Percentiles rank a stretch among this genome's conserved stretches.
Conservation (phyloP, 2,888 invertebrate genomes). For the Ashinkailepas kermadecensis region DNA sequence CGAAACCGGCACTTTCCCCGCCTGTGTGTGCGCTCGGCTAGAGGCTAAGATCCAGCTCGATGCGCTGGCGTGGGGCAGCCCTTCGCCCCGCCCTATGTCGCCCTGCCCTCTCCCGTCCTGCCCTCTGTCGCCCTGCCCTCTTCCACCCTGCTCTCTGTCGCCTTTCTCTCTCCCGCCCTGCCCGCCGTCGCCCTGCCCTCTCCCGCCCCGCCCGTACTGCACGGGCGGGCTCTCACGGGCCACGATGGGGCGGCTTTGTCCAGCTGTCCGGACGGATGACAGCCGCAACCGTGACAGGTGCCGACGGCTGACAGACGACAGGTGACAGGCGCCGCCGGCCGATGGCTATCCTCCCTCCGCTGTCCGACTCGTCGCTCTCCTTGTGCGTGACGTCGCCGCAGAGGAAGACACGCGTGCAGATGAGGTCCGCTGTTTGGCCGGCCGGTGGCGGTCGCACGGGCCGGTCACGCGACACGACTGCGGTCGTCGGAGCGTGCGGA, state of each 20-base stretch:
- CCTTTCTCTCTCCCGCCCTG: too few species aligned
- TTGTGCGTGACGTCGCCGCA: neutral
- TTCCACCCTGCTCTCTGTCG: neutral
- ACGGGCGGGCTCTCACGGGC: neutral
- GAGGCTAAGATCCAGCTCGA: too few species aligned
- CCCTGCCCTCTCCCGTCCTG: too few species aligned
- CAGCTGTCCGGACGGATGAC: neutral
- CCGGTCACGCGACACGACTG: too few species aligned
- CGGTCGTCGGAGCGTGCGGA: too few species aligned
- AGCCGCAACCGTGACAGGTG: too few species aligned
- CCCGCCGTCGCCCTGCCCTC: neutral
- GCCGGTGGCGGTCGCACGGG: too few species aligned
- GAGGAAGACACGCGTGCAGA: conserved; percentile 6
- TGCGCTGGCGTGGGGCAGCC: too few species aligned
- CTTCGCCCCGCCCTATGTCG: too few species aligned
- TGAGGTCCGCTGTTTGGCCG: neutral
- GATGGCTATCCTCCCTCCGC: neutral
- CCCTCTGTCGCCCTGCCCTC: neutral
- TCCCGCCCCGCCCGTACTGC: neutral
- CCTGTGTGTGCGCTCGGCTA: too few species aligned
- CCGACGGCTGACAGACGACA: too few species aligned
- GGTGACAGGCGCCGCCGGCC: neutral
- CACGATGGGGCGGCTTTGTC: neutral
- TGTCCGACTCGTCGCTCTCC: neutral
- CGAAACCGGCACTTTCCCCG: too few species aligned